Percentiles rank a stretch among this genome's conserved stretches.
These are phyloP conservation scores for Drosophila arawakana DNA, from an alignment of 1,140 invertebrate genomes.

Conservation along the genomic window DNA sequence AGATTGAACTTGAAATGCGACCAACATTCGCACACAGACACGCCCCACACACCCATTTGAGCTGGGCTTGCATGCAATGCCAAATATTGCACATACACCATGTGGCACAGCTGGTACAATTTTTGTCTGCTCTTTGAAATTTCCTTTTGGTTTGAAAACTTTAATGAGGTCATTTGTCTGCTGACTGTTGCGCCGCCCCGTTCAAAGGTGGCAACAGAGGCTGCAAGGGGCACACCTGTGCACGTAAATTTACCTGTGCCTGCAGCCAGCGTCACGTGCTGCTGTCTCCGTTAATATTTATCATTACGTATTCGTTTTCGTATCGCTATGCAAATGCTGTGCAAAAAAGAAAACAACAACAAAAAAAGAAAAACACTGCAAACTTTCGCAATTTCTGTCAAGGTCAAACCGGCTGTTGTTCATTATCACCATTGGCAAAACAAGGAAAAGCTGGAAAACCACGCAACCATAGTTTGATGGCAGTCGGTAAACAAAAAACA, in stretches of 20 bases:
- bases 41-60: neutral
- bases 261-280: constrained; percentile 56
- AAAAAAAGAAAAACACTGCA: constrained; percentile 19
- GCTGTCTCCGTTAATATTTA: constrained; percentile 29
- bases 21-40: constrained; percentile 27
- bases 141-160: constrained; percentile 24
- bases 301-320: constrained; percentile 17
- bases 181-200: constrained; percentile 32
- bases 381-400: constrained; percentile 52
- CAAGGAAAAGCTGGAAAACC: neutral
- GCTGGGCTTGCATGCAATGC: constrained; percentile 22
- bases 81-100: constrained; percentile 68
- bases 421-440: constrained; percentile 61
- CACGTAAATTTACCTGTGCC: neutral
- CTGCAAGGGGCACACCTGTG: neutral
- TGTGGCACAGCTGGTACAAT: constrained; percentile 27
- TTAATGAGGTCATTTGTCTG: constrained; percentile 53
- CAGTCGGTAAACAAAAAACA: neutral
- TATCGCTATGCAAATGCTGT: constrained; percentile 49
- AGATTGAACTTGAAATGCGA: constrained; percentile 51
- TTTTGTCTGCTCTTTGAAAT: constrained; percentile 28
- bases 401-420: constrained; percentile 64
- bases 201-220: constrained; percentile 42
- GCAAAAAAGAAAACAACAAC: constrained; percentile 25
- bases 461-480: neutral